These are phyloP conservation scores for Temnothorax curvispinosus DNA, from an alignment of 1,140 invertebrate genomes.

Conservation along the genomic window DNA sequence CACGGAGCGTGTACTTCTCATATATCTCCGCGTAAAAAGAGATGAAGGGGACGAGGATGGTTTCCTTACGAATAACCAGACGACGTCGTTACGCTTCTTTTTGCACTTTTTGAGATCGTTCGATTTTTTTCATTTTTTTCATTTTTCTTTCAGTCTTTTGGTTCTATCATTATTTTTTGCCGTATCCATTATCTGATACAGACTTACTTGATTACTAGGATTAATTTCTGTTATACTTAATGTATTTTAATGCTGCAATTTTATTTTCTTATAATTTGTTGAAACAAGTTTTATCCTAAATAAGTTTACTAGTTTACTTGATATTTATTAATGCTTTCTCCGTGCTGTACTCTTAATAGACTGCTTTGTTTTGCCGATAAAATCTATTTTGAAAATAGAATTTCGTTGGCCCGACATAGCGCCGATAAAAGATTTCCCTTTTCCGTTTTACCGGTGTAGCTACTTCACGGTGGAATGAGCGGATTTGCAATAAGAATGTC, in stretches of 20 bases:
- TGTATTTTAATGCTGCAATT: neutral
- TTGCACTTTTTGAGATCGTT: neutral
- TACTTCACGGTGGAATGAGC: slow-evolving; percentile 61
- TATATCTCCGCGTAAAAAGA: slow-evolving; percentile 49
- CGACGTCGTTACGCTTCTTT: slow-evolving; percentile 9
- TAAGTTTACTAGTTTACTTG: neutral
- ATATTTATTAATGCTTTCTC: neutral
- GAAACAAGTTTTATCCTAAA: neutral
- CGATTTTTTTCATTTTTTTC: neutral
- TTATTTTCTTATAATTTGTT: slow-evolving; percentile 16
- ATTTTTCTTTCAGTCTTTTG: neutral
- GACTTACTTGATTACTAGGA: slow-evolving; percentile 2
- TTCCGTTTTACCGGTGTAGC: slow-evolving; percentile 35
- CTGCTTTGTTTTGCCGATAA: slow-evolving; percentile 14
- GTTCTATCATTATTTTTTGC: neutral
- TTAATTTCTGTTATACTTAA: slow-evolving; percentile 2
- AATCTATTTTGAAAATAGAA: slow-evolving; percentile 53
- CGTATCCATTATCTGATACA: slow-evolving; percentile 8
- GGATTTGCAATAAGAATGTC: slow-evolving; percentile 79
- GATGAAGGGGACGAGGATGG: slow-evolving; percentile 3
- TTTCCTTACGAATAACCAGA: slow-evolving; percentile 48
- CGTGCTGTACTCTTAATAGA: neutral
- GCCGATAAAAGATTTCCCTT: slow-evolving; percentile 50
- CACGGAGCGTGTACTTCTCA: slow-evolving; percentile 40
- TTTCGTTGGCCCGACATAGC: slow-evolving; percentile 13